Conservation (phyloP, 1,140 invertebrate genomes). For the Trichoplusia ni region DNA sequence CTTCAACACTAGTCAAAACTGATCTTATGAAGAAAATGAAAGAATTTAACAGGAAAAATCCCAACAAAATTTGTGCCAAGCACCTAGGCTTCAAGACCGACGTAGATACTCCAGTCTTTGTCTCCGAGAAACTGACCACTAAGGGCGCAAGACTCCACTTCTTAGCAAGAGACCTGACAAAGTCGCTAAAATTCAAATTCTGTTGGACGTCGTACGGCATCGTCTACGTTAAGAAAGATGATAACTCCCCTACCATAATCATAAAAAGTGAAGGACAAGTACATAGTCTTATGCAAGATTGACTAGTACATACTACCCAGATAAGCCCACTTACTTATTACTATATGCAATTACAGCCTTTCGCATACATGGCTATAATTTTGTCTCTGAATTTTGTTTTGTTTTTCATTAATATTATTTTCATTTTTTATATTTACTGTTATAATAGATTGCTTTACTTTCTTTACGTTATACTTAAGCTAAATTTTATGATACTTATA, state of each 20-base stretch:
- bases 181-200: neutral
- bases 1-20: neutral
- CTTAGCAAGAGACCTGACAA: slow-evolving; percentile 9
- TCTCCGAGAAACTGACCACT: neutral
- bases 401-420: no score
- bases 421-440: no score
- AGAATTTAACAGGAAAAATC: neutral
- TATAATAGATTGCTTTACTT: no score
- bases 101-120: slow-evolving; percentile 1
- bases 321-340: no score
- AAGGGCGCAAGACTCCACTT: slow-evolving; percentile 3
- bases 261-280: slow-evolving; percentile 15
- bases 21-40: neutral
- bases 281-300: neutral
- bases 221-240: neutral
- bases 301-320: neutral
- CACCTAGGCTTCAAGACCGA: neutral
- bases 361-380: no score
- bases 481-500: no score
- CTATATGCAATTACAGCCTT: neutral
- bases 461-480: no score
- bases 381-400: no score
- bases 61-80: neutral
- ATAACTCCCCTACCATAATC: slow-evolving; percentile 1
- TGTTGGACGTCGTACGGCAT: slow-evolving; percentile 7